Evolutionary conservation across 1,140 invertebrate species (phyloP).

Genomic region (Drosophila bocqueti): DNA sequence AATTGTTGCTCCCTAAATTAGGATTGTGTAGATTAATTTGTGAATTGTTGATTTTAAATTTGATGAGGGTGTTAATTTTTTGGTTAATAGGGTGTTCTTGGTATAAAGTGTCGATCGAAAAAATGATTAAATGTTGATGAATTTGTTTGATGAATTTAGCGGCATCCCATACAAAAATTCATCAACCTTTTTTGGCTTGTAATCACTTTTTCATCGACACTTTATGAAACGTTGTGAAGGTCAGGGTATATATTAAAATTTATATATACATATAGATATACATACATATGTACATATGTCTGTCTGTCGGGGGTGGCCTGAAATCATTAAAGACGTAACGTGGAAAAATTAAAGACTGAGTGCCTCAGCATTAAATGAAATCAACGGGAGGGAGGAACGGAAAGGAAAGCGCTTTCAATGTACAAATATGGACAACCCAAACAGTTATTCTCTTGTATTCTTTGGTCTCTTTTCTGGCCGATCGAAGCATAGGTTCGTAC

Average conservation of each 20-base stretch:
- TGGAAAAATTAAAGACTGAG: conserved; percentile 34
- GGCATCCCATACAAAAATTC: too few relatives aligned
- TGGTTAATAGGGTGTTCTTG: too few relatives aligned
- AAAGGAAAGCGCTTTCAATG: conserved; percentile 22
- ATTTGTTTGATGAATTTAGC: too few relatives aligned
- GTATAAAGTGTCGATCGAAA: too few relatives aligned
- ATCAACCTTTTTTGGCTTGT: too few relatives aligned
- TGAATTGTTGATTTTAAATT: too few relatives aligned
- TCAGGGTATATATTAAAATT: neutral
- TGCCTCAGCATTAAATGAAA: conserved; percentile 25
- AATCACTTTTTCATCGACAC: too few relatives aligned
- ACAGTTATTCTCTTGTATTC: conserved; percentile 35
- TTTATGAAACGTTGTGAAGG: too few relatives aligned
- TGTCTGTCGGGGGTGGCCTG: conserved; percentile 26
- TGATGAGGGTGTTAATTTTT: too few relatives aligned
- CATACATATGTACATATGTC: neutral
- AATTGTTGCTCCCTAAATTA: too few relatives aligned
- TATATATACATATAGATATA: neutral
- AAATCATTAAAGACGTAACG: conserved; percentile 31
- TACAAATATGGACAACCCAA: conserved; percentile 34
- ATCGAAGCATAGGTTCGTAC: conserved; percentile 12
- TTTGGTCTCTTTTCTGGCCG: conserved; percentile 7
- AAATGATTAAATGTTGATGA: too few relatives aligned
- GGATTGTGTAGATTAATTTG: too few relatives aligned
- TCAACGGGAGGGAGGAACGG: neutral